Percentiles rank a stretch among this genome's conserved stretches.
phyloP scores from a whole-genome alignment of 1,140 invertebrate genomes.

The Tetraneura akinire region DNA sequence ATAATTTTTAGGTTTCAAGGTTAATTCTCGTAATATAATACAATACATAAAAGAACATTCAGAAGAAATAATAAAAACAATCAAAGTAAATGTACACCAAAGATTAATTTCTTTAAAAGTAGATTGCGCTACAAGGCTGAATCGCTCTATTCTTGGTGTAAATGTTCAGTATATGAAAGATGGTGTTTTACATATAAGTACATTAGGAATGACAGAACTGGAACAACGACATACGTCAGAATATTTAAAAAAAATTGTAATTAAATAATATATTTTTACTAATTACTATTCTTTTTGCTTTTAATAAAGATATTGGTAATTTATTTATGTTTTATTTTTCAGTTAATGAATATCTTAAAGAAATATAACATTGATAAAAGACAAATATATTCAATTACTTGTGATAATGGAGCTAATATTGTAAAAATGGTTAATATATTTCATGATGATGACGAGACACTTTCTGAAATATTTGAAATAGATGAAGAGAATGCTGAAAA shows the following conservation, averaged over 20 bases:
- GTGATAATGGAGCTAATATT: background rate
- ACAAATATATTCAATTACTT: background rate
- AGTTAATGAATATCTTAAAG: background rate
- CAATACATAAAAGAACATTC: background rate
- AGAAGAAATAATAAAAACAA: background rate
- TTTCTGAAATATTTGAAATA: too few relatives aligned
- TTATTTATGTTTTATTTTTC: background rate
- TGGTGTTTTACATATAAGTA: background rate
- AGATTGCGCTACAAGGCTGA: background rate
- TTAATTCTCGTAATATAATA: background rate
- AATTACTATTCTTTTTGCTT: background rate
- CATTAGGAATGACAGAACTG: background rate
- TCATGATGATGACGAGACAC: too few relatives aligned
- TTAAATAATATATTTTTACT: background rate
- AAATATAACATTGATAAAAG: background rate
- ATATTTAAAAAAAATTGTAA: background rate
- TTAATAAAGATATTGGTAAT: background rate
- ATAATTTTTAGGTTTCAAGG: background rate
- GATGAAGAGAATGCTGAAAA: too few relatives aligned
- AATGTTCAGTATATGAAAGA: background rate
- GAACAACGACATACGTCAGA: background rate
- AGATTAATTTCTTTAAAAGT: background rate
- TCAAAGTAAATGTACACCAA: background rate
- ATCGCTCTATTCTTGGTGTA: background rate
- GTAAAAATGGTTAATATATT: background rate